Evolutionary conservation across 2,888 invertebrate genomes (phyloP).

Genomic region (Trilocha varians): DNA sequence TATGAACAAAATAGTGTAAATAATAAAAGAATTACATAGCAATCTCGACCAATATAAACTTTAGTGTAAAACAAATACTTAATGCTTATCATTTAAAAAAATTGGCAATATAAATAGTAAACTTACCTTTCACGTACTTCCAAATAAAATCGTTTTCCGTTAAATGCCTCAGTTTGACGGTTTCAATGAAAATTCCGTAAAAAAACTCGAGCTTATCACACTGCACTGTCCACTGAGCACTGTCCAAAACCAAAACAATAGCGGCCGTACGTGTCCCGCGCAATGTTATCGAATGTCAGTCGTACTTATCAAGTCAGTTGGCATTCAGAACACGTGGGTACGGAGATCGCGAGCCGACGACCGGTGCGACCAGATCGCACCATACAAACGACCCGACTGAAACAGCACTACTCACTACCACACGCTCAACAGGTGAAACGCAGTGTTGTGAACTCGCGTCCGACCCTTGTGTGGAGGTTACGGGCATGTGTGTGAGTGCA

Average conservation of each 20-base stretch:
- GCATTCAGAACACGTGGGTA: conserved; percentile 55
- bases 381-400: conserved; percentile 63
- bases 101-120: neutral
- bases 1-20: too few relatives aligned
- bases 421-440: conserved; percentile 67
- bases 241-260: conserved; percentile 15
- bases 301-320: conserved; percentile 50
- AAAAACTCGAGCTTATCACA: conserved; percentile 47
- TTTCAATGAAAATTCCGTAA: conserved; percentile 39
- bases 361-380: conserved; percentile 61
- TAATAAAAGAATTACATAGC: too few relatives aligned
- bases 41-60: too few relatives aligned
- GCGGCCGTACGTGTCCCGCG: conserved; percentile 46
- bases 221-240: conserved; percentile 47
- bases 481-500: conserved; percentile 51
- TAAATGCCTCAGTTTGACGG: conserved; percentile 64
- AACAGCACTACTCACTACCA: conserved; percentile 48
- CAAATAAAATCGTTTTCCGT: conserved; percentile 57
- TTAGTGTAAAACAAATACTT: neutral
- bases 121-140: conserved; percentile 66
- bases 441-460: conserved; percentile 53
- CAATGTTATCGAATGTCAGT: too few relatives aligned
- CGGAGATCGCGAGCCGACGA: conserved; percentile 19
- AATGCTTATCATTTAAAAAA: neutral
- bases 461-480: conserved; percentile 63